Conservation (phyloP, 2,797 vertebrate genomes). For the Enteromius radiatus region DNA sequence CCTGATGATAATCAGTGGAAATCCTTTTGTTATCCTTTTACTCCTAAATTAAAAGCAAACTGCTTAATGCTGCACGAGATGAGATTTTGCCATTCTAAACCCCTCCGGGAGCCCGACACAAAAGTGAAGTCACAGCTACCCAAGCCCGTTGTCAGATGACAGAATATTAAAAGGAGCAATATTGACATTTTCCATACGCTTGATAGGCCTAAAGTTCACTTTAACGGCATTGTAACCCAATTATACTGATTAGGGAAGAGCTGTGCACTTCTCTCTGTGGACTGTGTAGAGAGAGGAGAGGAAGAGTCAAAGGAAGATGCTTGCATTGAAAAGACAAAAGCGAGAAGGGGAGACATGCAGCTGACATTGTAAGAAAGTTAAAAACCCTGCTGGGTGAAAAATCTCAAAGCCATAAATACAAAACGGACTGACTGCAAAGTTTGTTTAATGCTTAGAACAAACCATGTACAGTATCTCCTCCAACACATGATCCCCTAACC, state of each 20-base stretch:
- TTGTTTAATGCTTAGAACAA: constrained; percentile 19
- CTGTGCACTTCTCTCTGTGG: constrained; percentile 39
- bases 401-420: constrained; percentile 16
- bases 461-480: neutral
- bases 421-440: neutral
- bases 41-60: constrained; percentile 66
- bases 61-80: constrained; percentile 53
- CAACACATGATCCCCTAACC: neutral
- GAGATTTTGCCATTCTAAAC: constrained; percentile 46
- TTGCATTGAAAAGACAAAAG: constrained; percentile 24
- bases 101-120: constrained; percentile 46
- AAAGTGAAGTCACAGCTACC: constrained; percentile 50
- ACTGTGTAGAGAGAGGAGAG: constrained; percentile 17
- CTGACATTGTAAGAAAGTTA: neutral
- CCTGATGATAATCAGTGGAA: constrained; percentile 59
- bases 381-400: constrained; percentile 12
- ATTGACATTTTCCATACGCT: constrained; percentile 60
- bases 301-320: constrained; percentile 21
- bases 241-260: constrained; percentile 58
- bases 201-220: constrained; percentile 54
- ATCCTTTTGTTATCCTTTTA: constrained; percentile 63
- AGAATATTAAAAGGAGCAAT: constrained; percentile 62
- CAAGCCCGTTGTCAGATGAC: constrained; percentile 51
- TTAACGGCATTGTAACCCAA: constrained; percentile 57
- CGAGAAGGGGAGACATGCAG: neutral